phyloP scores from a whole-genome alignment of 2,888 invertebrate genomes.

The Tachystola acroxantha region DNA sequence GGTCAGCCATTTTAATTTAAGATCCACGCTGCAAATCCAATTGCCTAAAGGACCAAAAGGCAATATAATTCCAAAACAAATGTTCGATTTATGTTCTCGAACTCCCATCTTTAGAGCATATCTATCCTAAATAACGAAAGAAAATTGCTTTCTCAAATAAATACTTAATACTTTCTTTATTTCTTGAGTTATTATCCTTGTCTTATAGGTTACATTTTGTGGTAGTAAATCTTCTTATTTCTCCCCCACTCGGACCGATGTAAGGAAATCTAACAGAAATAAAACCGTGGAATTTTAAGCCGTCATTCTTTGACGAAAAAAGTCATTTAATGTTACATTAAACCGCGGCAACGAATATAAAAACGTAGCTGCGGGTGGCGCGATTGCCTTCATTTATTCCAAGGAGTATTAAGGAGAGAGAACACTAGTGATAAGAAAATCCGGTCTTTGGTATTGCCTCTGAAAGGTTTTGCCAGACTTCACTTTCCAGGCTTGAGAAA shows the following conservation, averaged over 20 bases:
- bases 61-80: no score
- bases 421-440: not conserved
- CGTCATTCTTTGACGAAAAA: conserved; percentile 28
- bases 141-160: no score
- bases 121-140: no score
- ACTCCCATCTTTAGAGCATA: no score
- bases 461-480: no score
- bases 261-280: conserved; percentile 12
- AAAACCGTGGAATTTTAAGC: conserved; percentile 24
- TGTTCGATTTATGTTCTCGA: no score
- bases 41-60: no score
- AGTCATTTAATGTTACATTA: conserved; percentile 32
- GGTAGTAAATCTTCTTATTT: conserved; percentile 21
- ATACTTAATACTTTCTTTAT: no score
- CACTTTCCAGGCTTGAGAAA: no score
- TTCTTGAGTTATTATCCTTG: not conserved
- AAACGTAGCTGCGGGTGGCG: conserved; percentile 23
- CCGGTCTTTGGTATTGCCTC: not conserved
- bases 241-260: conserved; percentile 8
- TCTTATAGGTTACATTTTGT: not conserved
- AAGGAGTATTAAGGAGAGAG: conserved; percentile 25
- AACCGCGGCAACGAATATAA: conserved; percentile 28
- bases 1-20: no score
- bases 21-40: no score
- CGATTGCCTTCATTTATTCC: conserved; percentile 45